Evolutionary conservation across 2,888 invertebrate species (phyloP), one percentile per base, ranked within the genome.

Genomic region (Trissoscelio sp.): DNA sequence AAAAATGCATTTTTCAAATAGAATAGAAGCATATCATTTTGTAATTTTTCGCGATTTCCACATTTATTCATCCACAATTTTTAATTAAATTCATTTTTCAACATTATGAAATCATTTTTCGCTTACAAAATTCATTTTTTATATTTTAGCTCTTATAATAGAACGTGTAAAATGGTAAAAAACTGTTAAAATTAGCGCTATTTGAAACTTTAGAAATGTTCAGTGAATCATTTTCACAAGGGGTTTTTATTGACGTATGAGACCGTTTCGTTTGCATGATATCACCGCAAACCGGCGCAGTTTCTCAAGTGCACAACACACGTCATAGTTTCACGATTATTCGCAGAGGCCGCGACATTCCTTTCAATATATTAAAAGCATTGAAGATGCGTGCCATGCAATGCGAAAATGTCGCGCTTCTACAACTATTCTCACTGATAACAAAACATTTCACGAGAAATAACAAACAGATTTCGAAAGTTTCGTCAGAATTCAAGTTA

Each of bases 311-410:
- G 77, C 46, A 42, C 69, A 62, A 34, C 62, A 77, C 77, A 69
- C 69, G 69, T 72, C 70, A 79, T 79, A 79, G 72, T 70, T 79
- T 57, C 72, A 57, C 48, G 64, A 57, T 70, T 77, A 69, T 69
- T 9, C 44, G 37, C 37, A 14, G 42, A 24, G 69, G 58, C 62
- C 78, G 60, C 70, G 70, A 78, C 78, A 78, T 70, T 70, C 57
- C 70, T 60, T 78, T 34, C 57, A 64, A 51, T 70, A 77, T 69
- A 77, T 77, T 77, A 70, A 77, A 77, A 69, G 53, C 69, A 57
- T 77, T 77, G 55, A 57, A 70, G 69, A 55, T 55, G 55, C 20
- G 60, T 57, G 58, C 28, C 28, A 1, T 11, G 12, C 24, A 42
- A 39, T 42, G 12, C 0, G 34, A 7, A 57, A 44, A 57, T 42